phyloP scores from a whole-genome alignment of 2,888 invertebrate genomes.

The Leptopterna dolabrata region DNA sequence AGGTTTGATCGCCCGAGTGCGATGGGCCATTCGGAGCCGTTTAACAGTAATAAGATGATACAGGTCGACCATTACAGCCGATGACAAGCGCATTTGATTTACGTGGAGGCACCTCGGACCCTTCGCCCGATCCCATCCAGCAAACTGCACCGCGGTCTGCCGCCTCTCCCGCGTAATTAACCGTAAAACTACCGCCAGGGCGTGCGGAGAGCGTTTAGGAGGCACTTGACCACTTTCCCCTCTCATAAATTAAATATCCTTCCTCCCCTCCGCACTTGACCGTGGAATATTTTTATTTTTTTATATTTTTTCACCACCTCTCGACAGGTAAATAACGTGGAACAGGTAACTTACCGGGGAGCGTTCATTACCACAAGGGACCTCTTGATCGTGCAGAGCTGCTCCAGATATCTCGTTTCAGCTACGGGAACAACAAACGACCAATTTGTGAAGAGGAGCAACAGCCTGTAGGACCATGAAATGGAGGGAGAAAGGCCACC shows the following conservation, averaged over 20 bases:
- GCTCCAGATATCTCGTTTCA: not conserved
- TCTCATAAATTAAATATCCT: not conserved
- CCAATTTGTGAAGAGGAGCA: too few species aligned
- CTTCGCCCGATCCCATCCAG: not conserved
- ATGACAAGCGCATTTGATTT: conserved; percentile 27
- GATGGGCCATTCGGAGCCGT: not conserved
- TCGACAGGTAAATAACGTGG: conserved; percentile 1
- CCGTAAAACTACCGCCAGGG: conserved; percentile 5
- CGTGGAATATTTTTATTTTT: not conserved
- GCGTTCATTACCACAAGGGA: not conserved
- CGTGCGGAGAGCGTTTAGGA: not conserved
- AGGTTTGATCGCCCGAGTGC: not conserved
- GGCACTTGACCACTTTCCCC: conserved; percentile 1
- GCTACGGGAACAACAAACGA: not conserved
- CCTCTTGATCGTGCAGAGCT: not conserved
- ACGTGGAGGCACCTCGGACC: not conserved
- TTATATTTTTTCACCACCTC: too few species aligned
- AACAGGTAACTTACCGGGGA: not conserved
- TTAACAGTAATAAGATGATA: not conserved
- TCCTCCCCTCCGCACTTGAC: not conserved
- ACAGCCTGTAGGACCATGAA: too few species aligned
- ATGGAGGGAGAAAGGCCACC: too few species aligned
- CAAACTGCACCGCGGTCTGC: not conserved
- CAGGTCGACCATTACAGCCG: not conserved
- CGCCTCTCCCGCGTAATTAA: conserved; percentile 19